phyloP scores from a whole-genome alignment of 1,140 invertebrate genomes.

The Bombus waltoni region DNA sequence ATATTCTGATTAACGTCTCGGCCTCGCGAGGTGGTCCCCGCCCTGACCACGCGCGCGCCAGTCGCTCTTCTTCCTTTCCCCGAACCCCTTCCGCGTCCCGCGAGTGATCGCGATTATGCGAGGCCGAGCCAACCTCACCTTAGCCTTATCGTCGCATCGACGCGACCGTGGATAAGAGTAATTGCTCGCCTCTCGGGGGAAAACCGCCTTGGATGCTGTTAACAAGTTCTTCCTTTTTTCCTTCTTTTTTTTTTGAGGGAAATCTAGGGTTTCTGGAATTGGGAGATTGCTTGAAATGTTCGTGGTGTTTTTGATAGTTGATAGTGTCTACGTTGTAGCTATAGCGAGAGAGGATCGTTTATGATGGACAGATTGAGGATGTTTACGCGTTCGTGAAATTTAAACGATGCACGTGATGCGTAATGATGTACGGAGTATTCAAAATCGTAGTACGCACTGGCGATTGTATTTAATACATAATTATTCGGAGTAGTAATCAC shows the following conservation, averaged over 20 bases:
- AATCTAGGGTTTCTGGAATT: background rate
- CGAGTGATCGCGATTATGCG: background rate
- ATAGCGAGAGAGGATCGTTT: too few relatives aligned
- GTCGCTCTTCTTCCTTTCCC: background rate
- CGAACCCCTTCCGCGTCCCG: background rate
- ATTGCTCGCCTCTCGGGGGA: background rate
- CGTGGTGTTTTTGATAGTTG: too few relatives aligned
- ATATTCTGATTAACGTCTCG: slow-evolving; percentile 66
- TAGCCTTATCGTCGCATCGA: slow-evolving; percentile 32
- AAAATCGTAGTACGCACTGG: too few relatives aligned
- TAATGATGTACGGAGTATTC: too few relatives aligned
- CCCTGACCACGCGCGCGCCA: slow-evolving; percentile 7
- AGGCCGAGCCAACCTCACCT: background rate
- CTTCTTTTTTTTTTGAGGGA: background rate
- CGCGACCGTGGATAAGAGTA: slow-evolving; percentile 28
- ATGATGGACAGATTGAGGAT: too few relatives aligned
- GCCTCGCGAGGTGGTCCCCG: slow-evolving; percentile 58
- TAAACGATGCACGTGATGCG: too few relatives aligned
- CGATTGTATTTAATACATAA: too few relatives aligned
- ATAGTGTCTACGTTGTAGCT: too few relatives aligned
- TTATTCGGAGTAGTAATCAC: too few relatives aligned
- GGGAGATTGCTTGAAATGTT: background rate
- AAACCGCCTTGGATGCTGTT: background rate
- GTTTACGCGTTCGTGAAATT: too few relatives aligned
- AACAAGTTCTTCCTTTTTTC: background rate